Evolutionary conservation across 2,797 vertebrate genomes (phyloP).

Genomic region (Fistularia tabacaria): DNA sequence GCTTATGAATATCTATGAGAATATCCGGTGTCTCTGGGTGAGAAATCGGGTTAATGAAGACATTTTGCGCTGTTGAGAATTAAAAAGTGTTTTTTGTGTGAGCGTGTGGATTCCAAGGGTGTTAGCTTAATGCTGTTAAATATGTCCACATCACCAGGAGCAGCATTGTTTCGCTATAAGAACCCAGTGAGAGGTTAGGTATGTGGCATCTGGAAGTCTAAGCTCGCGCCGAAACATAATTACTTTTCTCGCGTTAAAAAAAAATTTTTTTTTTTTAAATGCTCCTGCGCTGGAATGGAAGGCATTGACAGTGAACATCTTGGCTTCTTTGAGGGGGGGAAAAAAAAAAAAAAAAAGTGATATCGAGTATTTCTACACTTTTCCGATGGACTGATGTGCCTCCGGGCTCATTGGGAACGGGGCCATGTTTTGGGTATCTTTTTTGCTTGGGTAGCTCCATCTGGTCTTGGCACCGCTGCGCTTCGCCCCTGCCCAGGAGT

Average conservation of each 20-base stretch:
- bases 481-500: constrained; percentile 71
- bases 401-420: constrained; percentile 62
- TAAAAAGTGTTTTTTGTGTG: too few relatives aligned
- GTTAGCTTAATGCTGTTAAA: constrained; percentile 28
- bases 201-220: constrained; percentile 17
- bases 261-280: constrained; percentile 6
- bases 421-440: constrained; percentile 64
- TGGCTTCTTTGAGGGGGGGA: constrained; percentile 27
- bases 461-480: constrained; percentile 64
- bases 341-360: constrained; percentile 12
- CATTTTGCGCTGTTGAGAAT: constrained; percentile 44
- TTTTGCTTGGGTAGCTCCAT: constrained; percentile 70
- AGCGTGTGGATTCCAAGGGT: too few relatives aligned
- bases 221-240: constrained; percentile 12
- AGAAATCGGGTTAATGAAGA: constrained; percentile 67
- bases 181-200: constrained; percentile 19
- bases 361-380: constrained; percentile 45
- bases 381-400: constrained; percentile 56
- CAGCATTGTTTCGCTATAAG: constrained; percentile 28
- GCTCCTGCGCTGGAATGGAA: constrained; percentile 23
- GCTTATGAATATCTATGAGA: constrained; percentile 70
- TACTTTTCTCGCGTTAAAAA: constrained; percentile 46
- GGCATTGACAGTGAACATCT: constrained; percentile 37
- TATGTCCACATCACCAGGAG: constrained; percentile 39
- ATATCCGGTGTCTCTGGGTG: constrained; percentile 45